These are phyloP conservation scores for Heteropelma amictum DNA, from an alignment of 2,888 invertebrate species.

Conservation along the genomic window DNA sequence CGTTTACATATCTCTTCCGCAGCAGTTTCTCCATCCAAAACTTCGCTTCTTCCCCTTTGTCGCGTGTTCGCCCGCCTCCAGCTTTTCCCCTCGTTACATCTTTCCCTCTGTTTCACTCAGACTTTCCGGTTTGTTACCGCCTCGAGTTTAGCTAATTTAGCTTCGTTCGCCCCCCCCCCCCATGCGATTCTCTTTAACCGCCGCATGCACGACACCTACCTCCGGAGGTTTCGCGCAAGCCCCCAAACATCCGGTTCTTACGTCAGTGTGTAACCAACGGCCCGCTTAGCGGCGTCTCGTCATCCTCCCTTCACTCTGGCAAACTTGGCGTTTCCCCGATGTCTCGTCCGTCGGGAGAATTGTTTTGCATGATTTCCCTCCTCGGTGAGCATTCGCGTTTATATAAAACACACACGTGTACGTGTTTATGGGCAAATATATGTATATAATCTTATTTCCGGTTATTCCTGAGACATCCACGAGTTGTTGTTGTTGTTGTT, in stretches of 20 bases:
- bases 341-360: background rate
- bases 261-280: background rate
- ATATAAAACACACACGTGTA: background rate
- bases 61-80: background rate
- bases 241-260: slow-evolving; percentile 43
- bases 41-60: slow-evolving; percentile 37
- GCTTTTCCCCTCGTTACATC: background rate
- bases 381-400: background rate
- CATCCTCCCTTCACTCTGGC: background rate
- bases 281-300: background rate
- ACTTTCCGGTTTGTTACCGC: slow-evolving; percentile 54
- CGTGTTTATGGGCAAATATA: background rate
- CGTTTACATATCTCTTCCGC: slow-evolving; percentile 59
- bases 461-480: background rate
- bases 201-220: slow-evolving; percentile 50
- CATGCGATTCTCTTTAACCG: slow-evolving; percentile 27
- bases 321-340: background rate
- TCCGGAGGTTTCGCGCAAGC: slow-evolving; percentile 40
- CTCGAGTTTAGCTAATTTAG: slow-evolving; percentile 63
- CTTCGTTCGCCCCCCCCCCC: slow-evolving; percentile 33
- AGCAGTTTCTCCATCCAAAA: slow-evolving; percentile 33
- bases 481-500: slow-evolving; percentile 37
- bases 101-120: background rate
- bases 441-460: slow-evolving; percentile 17
- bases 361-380: slow-evolving; percentile 14